A percentile compares a stretch with the other conserved stretches of the same genome.
phyloP scores from a whole-genome alignment of 2,113 vertebrate species.

The Labrus mixtus region DNA sequence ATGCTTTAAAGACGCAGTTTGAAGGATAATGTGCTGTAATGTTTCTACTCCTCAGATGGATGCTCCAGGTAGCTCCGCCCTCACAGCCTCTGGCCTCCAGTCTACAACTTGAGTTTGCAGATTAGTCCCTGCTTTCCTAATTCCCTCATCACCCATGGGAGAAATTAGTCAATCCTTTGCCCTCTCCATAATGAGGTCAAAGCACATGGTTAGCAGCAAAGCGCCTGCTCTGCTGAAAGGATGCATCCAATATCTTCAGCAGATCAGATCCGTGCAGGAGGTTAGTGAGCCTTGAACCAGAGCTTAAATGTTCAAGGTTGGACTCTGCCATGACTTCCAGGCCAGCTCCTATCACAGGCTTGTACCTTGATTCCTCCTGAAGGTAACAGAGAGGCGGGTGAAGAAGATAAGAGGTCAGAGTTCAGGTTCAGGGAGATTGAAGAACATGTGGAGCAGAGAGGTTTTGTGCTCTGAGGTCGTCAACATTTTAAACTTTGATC shows the following conservation, averaged over 20 bases:
- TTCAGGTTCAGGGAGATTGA: no score
- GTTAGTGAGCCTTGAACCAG: constrained; percentile 3
- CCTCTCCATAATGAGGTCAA: constrained; percentile 28
- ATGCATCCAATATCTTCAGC: constrained; percentile 26
- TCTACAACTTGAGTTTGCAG: constrained; percentile 41
- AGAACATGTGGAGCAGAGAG: not conserved
- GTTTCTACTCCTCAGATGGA: constrained; percentile 6
- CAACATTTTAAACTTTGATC: no score
- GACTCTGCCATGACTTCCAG: not conserved
- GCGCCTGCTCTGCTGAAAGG: not conserved
- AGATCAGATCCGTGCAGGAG: not conserved
- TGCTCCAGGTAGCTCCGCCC: constrained; percentile 14
- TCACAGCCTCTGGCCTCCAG: constrained; percentile 28
- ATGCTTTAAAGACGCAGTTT: constrained; percentile 4
- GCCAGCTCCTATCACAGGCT: not conserved
- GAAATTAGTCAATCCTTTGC: constrained; percentile 34
- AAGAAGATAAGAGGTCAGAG: constrained; percentile 2
- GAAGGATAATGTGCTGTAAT: constrained; percentile 16
- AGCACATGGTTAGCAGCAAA: constrained; percentile 45
- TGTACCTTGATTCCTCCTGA: not conserved
- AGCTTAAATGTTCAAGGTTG: constrained; percentile 17
- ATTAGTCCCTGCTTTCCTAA: constrained; percentile 48
- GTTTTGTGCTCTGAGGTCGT: no score
- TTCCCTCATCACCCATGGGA: constrained; percentile 41
- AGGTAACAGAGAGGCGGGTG: constrained; percentile 5